Conservation (phyloP, 2,113 vertebrate genomes). For the Chaetura pelagica region DNA sequence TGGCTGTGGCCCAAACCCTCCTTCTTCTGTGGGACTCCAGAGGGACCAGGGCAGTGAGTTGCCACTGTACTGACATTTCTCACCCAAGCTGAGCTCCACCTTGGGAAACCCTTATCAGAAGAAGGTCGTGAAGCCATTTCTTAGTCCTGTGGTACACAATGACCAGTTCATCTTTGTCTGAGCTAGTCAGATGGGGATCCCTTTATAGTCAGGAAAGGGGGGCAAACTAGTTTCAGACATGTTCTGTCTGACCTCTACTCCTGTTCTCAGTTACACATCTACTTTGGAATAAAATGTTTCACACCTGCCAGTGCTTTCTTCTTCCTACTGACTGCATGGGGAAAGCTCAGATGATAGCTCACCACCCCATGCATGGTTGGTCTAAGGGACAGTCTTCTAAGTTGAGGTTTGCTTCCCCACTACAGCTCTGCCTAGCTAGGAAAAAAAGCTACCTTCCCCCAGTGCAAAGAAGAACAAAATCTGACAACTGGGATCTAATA, state of each 20-base stretch:
- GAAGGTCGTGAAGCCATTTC: neutral
- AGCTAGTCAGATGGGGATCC: neutral
- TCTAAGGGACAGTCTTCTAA: neutral
- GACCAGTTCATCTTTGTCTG: neutral
- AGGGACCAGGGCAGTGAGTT: neutral
- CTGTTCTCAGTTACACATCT: neutral
- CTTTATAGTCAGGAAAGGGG: neutral
- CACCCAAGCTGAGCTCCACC: neutral
- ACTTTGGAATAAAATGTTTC: neutral
- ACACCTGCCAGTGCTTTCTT: neutral
- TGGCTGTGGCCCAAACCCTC: neutral
- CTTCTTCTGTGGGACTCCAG: neutral
- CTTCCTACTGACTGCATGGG: neutral
- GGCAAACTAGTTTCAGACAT: neutral
- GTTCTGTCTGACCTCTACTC: neutral
- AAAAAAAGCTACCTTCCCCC: neutral
- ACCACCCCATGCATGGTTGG: neutral
- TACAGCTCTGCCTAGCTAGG: neutral
- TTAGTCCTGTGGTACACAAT: neutral
- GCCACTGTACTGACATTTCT: neutral
- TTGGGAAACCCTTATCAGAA: neutral
- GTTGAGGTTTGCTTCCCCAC: accelerated
- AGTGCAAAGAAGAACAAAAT: neutral
- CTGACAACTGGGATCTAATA: neutral
- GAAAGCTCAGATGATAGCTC: neutral